Evolutionary conservation across 2,113 vertebrate genomes (phyloP), one percentile per base, ranked within the genome.

Genomic region (Anoplopoma fimbria): DNA sequence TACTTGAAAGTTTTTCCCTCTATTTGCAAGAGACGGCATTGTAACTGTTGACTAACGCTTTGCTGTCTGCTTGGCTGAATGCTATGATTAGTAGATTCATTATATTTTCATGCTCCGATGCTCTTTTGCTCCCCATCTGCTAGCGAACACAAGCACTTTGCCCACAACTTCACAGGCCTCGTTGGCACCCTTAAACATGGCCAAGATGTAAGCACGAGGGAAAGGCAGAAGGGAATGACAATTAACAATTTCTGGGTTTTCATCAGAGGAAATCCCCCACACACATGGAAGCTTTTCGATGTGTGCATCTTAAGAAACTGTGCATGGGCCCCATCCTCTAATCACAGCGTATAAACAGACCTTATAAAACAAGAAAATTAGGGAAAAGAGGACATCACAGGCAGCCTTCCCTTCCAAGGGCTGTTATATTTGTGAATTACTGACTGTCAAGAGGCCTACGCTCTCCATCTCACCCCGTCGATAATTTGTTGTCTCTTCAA

Each of bases 51-150:
- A 81, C 86, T 89, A 83, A 81, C 67, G 76, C 77, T 83, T 47
- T 12, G 60, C 78, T 75, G 60, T 83, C 58, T 82, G 86, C 89
- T 74, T 45, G 79, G 77, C 83, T 90, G 84, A 85, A 83, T 70
- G 63, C 69, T 83, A 74, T 85, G 92, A 95, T 94, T 93, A 94
- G 84, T 84, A 86, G 86, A 92, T 85, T 94, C 88, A 92, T 94
- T 94, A 90, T 91, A 91, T 85, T 91, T 91, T 92, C 88, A 88
- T 86, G 90, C 92, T 93, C 86, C 27, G 86, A 60, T 90, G 87
- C 89, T 77, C 84, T 85, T 89, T 87, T 81, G 69, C 82, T 90
- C 81, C 65, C 86, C 87, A 81, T 93, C 91, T 93, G 92, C 85
- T 79, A 38, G 49, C 25, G 25, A 82, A 75, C 81, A 85, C 74